A percentile compares a stretch with the other conserved stretches of the same genome.
phyloP scores from a whole-genome alignment of 2,797 vertebrate species.

The Amphiprion clarkii region DNA sequence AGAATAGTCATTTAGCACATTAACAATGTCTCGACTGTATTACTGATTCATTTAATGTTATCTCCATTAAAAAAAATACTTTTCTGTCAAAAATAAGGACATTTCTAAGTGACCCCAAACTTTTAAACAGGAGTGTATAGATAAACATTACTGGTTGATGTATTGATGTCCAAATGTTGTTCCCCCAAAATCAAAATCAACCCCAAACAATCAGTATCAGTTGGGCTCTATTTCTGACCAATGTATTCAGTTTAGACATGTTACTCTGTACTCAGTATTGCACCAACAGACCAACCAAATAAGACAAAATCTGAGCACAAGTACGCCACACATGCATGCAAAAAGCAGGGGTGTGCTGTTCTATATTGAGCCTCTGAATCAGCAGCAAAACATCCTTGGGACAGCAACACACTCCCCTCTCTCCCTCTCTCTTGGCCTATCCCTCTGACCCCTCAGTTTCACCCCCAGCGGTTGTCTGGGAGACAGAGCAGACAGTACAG shows the following conservation, averaged over 20 bases:
- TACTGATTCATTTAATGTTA: no score
- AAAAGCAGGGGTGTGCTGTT: conserved; percentile 51
- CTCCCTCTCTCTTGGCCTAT: conserved; percentile 25
- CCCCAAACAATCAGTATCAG: no score
- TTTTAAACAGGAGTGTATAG: no score
- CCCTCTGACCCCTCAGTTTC: conserved; percentile 61
- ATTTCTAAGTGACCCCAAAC: no score
- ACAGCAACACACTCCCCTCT: conserved; percentile 44
- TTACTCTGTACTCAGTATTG: background rate
- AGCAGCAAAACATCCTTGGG: conserved; percentile 68
- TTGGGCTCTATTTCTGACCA: no score
- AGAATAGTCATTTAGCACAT: no score
- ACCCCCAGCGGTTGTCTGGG: conserved; percentile 60
- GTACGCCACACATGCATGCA: conserved; percentile 26
- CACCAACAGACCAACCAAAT: background rate
- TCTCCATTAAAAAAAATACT: no score
- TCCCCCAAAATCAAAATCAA: no score
- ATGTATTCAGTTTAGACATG: background rate
- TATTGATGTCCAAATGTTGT: no score
- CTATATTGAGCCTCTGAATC: conserved; percentile 66
- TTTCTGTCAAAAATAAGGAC: no score
- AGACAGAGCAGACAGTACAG: conserved; percentile 67
- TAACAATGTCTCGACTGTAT: no score
- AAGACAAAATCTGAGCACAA: conserved; percentile 34
- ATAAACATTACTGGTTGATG: no score